phyloP scores from a whole-genome alignment of 2,113 vertebrate genomes.

The Misgurnus anguillicaudatus region DNA sequence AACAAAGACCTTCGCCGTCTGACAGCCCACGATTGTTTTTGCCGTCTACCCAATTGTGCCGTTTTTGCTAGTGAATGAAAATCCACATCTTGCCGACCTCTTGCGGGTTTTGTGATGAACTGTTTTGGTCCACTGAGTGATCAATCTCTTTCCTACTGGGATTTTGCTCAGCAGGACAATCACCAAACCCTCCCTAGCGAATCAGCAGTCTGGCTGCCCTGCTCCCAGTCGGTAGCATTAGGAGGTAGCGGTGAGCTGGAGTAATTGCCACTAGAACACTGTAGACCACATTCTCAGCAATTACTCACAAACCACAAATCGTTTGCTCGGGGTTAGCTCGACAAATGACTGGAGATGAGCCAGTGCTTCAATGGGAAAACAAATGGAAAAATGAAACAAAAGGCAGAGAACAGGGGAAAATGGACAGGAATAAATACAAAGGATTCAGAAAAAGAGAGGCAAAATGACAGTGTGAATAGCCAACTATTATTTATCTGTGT shows the following conservation, averaged over 20 bases:
- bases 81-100: constrained; percentile 26
- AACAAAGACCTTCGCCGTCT: constrained; percentile 3
- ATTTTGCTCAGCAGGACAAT: constrained; percentile 53
- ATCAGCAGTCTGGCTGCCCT: constrained; percentile 24
- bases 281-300: constrained; percentile 55
- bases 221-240: constrained; percentile 54
- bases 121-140: constrained; percentile 48
- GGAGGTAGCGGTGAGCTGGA: constrained; percentile 23
- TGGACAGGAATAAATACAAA: background rate
- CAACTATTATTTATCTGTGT: background rate
- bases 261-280: constrained; percentile 56
- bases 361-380: background rate
- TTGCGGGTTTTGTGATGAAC: constrained; percentile 37
- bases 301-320: constrained; percentile 54
- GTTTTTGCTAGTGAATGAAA: constrained; percentile 42
- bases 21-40: constrained; percentile 19
- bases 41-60: background rate
- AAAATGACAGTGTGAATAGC: background rate
- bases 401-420: background rate
- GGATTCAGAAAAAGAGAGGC: background rate
- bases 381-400: constrained; percentile 7
- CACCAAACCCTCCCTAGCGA: constrained; percentile 28
- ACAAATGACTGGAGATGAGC: constrained; percentile 34
- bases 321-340: background rate
- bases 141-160: constrained; percentile 57